phyloP scores from a whole-genome alignment of 2,113 vertebrate genomes.

The Colaptes auratus region DNA sequence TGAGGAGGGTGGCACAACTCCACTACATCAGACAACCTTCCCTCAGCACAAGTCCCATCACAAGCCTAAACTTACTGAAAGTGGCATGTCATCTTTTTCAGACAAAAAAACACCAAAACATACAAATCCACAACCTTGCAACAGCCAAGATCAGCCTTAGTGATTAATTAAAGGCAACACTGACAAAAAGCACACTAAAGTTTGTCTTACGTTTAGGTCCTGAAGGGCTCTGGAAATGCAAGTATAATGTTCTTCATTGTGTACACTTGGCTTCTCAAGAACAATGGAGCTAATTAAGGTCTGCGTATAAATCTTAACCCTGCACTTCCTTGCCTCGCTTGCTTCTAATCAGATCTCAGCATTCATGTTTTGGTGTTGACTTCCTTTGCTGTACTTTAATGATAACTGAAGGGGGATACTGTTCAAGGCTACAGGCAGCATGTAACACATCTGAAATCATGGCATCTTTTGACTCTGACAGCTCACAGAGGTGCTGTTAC shows the following conservation, averaged over 20 bases:
- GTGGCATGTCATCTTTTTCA: not conserved
- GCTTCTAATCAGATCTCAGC: constrained; percentile 67
- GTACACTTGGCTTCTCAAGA: constrained; percentile 33
- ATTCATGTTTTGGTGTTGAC: constrained; percentile 61
- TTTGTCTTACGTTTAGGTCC: not conserved
- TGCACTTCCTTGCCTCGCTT: constrained; percentile 60
- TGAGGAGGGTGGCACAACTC: not conserved
- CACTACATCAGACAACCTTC: not conserved
- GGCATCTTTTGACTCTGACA: not conserved
- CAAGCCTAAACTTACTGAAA: not conserved
- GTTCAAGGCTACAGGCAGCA: constrained; percentile 12
- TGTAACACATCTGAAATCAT: not conserved
- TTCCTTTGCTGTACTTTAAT: constrained; percentile 65
- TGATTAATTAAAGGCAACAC: not conserved
- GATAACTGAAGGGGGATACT: constrained; percentile 49
- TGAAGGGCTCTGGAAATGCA: constrained; percentile 33
- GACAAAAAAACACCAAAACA: not conserved
- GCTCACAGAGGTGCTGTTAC: not conserved
- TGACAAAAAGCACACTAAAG: not conserved
- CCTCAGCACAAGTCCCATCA: not conserved
- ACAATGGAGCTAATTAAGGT: constrained; percentile 70
- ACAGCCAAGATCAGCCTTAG: not conserved
- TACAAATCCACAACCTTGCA: not conserved
- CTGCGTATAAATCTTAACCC: constrained; percentile 65
- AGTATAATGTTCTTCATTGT: constrained; percentile 45